Base-by-base conservation (phyloP, 92 coral and sea anemone genomes). In the Paramuricea clavata region DNA sequence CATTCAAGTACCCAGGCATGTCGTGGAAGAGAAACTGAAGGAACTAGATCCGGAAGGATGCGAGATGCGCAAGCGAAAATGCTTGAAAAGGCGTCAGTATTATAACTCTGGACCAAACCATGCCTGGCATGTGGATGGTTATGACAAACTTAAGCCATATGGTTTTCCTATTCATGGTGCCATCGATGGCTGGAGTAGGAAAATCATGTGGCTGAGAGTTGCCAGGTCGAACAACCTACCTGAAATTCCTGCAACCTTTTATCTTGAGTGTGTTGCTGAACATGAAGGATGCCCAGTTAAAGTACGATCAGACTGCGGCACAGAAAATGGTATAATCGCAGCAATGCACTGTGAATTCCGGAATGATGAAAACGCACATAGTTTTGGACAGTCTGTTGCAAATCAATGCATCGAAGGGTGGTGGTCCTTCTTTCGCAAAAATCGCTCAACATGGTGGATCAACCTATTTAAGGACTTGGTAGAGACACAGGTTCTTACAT, bases 41-140 rank as follows among this genome's bases (percentile, higher is more conserved):
- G 87, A 82, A 82, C 41, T 82, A 82, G 87, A 83, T 21, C 87
- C 87, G 23, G 81, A 73, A 57, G 87, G 87, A 0, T 83, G 72
- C 12, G 70, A 49, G 22, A 74, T 44, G 50, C 47, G 80, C 35
- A 70, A 72, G 52, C 60, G 60, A 44, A 44, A 74, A 16, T 28
- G 57, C 60, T 60, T 82, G 6, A 69, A 60, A 82, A 68, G 87
- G 33, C 60, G 87, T 59, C 62, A 39, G 39, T 70, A 83, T 69
- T 36, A 17, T 59, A 62, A 57, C 36, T 64, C 79, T 34, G 72
- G 88, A 23, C 81, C 88, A 25, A 84, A 84, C 74, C 35, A 52
- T 49, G 49, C 49, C 56, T 84, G 81, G 88, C 87, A 69, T 82
- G 87, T 69, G 57, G 87, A 83, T 68, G 87, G 87, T 1, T 69